Percentiles rank a stretch among this genome's conserved stretches.
Evolutionary conservation across 2,113 vertebrate genomes (phyloP).

Genomic region (Redunca redunca): DNA sequence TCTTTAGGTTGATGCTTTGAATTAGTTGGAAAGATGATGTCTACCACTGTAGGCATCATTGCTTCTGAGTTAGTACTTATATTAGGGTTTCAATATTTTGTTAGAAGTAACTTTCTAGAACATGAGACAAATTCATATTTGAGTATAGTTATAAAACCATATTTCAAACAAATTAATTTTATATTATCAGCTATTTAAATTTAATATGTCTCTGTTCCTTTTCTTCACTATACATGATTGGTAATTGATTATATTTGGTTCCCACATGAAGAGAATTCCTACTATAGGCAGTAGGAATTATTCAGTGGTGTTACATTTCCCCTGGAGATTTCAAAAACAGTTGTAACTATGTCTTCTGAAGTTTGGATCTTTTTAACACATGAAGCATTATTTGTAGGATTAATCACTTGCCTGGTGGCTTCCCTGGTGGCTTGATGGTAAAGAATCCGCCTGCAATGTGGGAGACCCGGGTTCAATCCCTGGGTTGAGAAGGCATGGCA

Average conservation of each 20-base stretch:
- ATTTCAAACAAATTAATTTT: constrained; percentile 35
- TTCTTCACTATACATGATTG: not conserved
- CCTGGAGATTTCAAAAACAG: not conserved
- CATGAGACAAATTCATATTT: not conserved
- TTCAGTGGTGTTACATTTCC: not conserved
- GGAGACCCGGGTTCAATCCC: not conserved
- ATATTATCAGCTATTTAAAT: not conserved
- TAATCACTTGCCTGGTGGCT: not conserved
- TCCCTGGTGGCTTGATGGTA: not conserved
- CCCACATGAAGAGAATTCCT: not conserved
- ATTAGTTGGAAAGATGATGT: constrained; percentile 20
- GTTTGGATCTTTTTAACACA: not conserved
- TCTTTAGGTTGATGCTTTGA: not conserved
- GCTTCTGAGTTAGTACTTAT: constrained; percentile 2
- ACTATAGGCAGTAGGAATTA: not conserved
- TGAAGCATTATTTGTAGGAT: constrained; percentile 16
- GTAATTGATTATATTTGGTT: not conserved
- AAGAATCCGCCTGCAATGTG: not conserved
- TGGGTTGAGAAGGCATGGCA: not conserved
- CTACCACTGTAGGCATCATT: not conserved
- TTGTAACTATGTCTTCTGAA: not conserved
- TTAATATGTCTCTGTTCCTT: not conserved
- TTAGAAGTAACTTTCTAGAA: not conserved
- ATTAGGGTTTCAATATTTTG: constrained; percentile 1
- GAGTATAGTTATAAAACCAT: not conserved